phyloP scores from a whole-genome alignment of 2,888 invertebrate genomes.

The Invenusta paracnida region DNA sequence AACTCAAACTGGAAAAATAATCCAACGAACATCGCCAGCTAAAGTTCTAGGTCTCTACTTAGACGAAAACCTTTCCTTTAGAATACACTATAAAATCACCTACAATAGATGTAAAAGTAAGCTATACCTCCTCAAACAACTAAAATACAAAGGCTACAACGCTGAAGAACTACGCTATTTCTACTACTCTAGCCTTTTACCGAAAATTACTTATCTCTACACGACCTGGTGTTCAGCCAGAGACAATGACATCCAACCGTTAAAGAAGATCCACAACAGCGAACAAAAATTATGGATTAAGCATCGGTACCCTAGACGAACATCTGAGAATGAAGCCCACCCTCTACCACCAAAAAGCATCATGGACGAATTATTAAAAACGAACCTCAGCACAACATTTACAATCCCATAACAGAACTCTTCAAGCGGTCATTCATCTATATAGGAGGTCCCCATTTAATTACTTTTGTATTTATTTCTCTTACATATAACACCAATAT shows the following conservation, averaged over 20 bases:
- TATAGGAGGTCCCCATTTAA: neutral
- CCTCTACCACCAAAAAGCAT: too few species aligned
- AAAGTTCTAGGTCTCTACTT: conserved; percentile 2
- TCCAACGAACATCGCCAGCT: neutral
- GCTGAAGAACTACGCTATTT: conserved; percentile 19
- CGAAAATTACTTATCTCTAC: neutral
- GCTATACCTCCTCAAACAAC: neutral
- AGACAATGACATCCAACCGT: conserved; percentile 2
- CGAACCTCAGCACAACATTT: neutral
- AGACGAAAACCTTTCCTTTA: conserved; percentile 12
- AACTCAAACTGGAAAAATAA: neutral
- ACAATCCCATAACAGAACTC: neutral
- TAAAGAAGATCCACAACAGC: neutral
- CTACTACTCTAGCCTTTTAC: neutral
- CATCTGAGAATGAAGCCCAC: neutral
- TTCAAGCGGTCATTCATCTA: neutral
- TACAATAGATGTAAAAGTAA: conserved; percentile 2
- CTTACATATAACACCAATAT: neutral
- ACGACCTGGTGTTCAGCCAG: neutral
- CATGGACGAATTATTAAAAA: neutral
- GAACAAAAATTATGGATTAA: neutral
- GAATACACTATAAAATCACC: neutral
- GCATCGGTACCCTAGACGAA: neutral
- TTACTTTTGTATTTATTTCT: neutral
- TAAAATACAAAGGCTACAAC: conserved; percentile 25